phyloP scores from a whole-genome alignment of 2,888 invertebrate species.

The Cyclophora punctaria region DNA sequence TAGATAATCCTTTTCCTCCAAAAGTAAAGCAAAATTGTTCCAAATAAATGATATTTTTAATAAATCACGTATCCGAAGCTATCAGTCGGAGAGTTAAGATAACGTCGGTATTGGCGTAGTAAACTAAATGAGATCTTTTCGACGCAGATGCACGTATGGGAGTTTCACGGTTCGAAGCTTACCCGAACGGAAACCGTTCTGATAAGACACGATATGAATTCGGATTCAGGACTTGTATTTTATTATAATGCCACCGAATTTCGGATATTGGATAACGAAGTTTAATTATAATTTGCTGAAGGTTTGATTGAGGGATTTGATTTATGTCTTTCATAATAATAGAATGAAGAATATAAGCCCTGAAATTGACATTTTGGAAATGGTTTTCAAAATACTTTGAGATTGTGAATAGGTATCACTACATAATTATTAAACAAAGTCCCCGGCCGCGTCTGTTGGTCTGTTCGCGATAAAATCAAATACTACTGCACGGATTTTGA shows the following conservation, averaged over 20 bases:
- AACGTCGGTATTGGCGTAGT: constrained; percentile 36
- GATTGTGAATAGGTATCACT: no score
- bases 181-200: constrained; percentile 43
- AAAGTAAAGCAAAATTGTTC: not conserved
- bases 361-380: no score
- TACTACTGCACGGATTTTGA: no score
- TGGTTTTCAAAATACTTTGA: no score
- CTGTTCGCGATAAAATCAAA: no score
- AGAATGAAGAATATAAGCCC: no score
- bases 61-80: constrained; percentile 31
- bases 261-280: constrained; percentile 13
- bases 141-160: constrained; percentile 40
- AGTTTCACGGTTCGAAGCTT: constrained; percentile 10
- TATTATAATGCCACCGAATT: constrained; percentile 34
- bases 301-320: no score
- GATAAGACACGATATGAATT: constrained; percentile 50
- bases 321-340: no score
- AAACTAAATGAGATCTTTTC: constrained; percentile 47
- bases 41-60: constrained; percentile 26
- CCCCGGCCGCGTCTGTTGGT: no score
- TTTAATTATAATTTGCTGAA: no score
- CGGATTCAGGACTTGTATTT: constrained; percentile 40
- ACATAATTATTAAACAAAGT: no score
- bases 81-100: constrained; percentile 22
- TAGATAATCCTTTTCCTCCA: no score